A percentile compares a stretch with the other conserved stretches of the same genome.
Conservation (phyloP, 2,113 vertebrate species). For the Oenanthe melanoleuca region DNA sequence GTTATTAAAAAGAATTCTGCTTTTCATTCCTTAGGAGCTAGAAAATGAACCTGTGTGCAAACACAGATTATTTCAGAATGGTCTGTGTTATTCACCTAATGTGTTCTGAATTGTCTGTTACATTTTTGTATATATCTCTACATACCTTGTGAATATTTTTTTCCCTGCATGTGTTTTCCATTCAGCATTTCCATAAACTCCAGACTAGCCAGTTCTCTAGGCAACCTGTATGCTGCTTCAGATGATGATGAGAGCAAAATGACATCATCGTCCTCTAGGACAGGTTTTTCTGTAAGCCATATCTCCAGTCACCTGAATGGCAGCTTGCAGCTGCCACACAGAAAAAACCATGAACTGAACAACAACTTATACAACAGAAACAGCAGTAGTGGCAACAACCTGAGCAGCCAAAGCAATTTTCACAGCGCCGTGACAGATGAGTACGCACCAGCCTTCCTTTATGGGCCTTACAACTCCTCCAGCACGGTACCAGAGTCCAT, state of each 20-base stretch:
- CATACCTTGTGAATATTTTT: conserved; percentile 46
- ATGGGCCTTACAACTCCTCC: conserved; percentile 79
- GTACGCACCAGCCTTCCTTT: conserved; percentile 70
- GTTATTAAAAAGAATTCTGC: neutral
- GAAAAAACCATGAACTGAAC: conserved; percentile 86
- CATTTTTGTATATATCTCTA: neutral
- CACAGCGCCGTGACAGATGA: conserved; percentile 64
- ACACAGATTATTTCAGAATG: neutral
- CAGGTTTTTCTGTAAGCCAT: conserved; percentile 70
- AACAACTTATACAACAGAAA: conserved; percentile 82
- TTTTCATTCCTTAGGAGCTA: neutral
- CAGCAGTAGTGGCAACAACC: conserved; percentile 63
- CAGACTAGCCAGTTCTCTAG: conserved; percentile 91
- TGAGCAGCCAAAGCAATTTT: conserved; percentile 57
- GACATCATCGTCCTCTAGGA: conserved; percentile 67
- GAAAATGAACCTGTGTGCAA: neutral
- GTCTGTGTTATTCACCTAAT: neutral
- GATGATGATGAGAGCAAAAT: conserved; percentile 77
- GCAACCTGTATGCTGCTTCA: conserved; percentile 84
- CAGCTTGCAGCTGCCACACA: conserved; percentile 65
- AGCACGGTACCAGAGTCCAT: conserved; percentile 86
- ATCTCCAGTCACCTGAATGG: conserved; percentile 75
- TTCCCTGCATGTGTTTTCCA: conserved; percentile 64
- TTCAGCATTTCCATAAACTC: conserved; percentile 86
- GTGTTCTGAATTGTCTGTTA: conserved; percentile 21